Conservation (phyloP, 1,140 invertebrate species). For the Cardiocondyla obscurior region DNA sequence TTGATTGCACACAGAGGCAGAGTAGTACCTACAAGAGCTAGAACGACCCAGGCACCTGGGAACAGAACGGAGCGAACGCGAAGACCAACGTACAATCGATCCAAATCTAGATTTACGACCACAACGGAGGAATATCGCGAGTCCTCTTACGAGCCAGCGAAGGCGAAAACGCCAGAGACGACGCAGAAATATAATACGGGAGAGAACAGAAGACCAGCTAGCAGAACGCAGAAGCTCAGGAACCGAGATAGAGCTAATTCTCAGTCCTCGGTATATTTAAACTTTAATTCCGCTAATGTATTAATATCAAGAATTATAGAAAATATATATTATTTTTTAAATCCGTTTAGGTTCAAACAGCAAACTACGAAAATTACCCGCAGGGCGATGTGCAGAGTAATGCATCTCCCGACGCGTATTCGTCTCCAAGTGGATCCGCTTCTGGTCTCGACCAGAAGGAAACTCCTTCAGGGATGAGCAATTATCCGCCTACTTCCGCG, state of each 20-base stretch:
- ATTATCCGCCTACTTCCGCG: conserved; percentile 64
- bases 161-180: conserved; percentile 71
- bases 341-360: conserved; percentile 60
- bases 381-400: conserved; percentile 48
- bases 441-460: conserved; percentile 39
- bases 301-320: background rate
- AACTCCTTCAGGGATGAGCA: background rate
- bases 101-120: conserved; percentile 76
- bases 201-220: conserved; percentile 68
- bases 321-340: background rate
- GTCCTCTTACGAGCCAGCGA: conserved; percentile 77
- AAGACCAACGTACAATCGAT: conserved; percentile 77
- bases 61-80: conserved; percentile 72
- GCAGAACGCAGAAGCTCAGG: conserved; percentile 72
- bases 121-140: conserved; percentile 79
- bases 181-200: conserved; percentile 73
- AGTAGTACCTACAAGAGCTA: conserved; percentile 67
- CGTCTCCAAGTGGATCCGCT: background rate
- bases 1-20: conserved; percentile 67
- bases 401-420: conserved; percentile 11
- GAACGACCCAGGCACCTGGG: conserved; percentile 67
- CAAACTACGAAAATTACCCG: conserved; percentile 56
- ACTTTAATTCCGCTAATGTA: background rate
- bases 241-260: conserved; percentile 60
- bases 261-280: conserved; percentile 57